phyloP scores from a whole-genome alignment of 2,888 invertebrate genomes.

The Bhutanitis thaidina region DNA sequence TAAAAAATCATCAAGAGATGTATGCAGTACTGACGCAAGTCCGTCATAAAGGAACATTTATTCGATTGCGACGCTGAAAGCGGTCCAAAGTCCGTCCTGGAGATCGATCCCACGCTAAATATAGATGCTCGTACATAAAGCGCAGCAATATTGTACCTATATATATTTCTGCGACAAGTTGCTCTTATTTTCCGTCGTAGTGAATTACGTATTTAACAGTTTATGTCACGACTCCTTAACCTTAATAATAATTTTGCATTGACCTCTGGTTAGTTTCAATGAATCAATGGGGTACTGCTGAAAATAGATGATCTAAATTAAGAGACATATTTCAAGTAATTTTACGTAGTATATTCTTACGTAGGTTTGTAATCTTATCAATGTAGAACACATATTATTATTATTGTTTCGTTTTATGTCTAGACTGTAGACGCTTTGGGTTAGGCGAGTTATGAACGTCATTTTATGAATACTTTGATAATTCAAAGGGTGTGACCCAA shows the following conservation, averaged over 20 bases:
- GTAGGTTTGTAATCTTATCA: slow-evolving; percentile 14
- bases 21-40: slow-evolving; percentile 23
- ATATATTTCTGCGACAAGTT: neutral
- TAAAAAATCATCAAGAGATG: neutral
- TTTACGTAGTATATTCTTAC: too few relatives aligned
- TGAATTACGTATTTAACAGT: too few relatives aligned
- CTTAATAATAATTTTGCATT: neutral
- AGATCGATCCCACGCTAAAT: slow-evolving; percentile 34
- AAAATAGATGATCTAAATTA: slow-evolving; percentile 35
- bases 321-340: slow-evolving; percentile 16
- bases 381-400: neutral
- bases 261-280: neutral
- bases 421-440: slow-evolving; percentile 5
- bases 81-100: slow-evolving; percentile 44
- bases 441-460: too few relatives aligned
- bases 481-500: slow-evolving; percentile 11
- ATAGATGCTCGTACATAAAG: slow-evolving; percentile 33
- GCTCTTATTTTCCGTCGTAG: neutral
- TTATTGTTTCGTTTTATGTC: slow-evolving; percentile 11
- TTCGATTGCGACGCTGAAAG: slow-evolving; percentile 33
- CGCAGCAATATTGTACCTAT: slow-evolving; percentile 5
- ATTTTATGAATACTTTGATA: slow-evolving; percentile 16
- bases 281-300: slow-evolving; percentile 46
- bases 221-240: too few relatives aligned
- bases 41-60: slow-evolving; percentile 39